These are phyloP conservation scores for Grantiella picta DNA, from an alignment of 2,113 vertebrate species.

Conservation along the genomic window DNA sequence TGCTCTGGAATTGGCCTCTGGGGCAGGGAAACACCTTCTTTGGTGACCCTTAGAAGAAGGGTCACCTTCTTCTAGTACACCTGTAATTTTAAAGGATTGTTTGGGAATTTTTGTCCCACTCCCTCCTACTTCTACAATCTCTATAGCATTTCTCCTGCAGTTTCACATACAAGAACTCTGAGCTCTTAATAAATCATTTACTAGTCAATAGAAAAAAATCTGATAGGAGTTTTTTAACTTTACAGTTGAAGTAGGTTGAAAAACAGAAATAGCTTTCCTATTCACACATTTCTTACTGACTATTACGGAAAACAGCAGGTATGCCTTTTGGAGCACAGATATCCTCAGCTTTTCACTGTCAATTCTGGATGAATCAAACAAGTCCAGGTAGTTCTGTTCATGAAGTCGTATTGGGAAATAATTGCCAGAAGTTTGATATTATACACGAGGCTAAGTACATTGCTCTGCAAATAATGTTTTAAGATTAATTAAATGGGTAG, in stretches of 20 bases:
- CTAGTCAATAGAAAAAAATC: neutral
- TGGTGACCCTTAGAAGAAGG: too few species aligned
- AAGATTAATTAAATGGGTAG: neutral
- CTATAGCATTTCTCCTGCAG: neutral
- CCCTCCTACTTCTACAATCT: neutral
- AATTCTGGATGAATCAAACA: neutral
- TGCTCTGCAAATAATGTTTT: neutral
- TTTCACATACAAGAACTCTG: neutral
- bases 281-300: neutral
- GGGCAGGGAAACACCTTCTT: neutral
- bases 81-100: neutral
- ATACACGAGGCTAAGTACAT: neutral
- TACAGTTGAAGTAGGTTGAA: rapidly evolving
- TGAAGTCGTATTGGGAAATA: neutral
- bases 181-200: neutral
- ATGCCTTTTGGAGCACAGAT: neutral
- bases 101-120: neutral
- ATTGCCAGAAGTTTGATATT: neutral
- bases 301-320: neutral
- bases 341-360: neutral
- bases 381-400: neutral
- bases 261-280: neutral
- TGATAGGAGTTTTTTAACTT: rapidly evolving
- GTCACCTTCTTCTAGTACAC: neutral
- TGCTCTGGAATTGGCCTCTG: neutral